phyloP scores from a whole-genome alignment of 2,888 invertebrate species.

The Atethmia centrago region DNA sequence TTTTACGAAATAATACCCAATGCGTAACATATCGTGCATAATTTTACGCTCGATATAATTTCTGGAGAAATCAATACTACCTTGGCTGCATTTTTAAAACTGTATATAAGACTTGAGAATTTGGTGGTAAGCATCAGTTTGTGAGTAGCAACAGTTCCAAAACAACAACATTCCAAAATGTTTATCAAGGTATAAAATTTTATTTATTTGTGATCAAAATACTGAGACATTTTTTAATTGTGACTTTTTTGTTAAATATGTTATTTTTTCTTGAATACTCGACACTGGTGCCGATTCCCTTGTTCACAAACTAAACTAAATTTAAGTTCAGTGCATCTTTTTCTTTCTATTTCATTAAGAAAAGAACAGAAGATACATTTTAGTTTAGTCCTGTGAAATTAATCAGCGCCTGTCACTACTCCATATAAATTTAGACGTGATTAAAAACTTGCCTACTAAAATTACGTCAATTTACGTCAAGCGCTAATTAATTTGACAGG shows the following conservation, averaged over 20 bases:
- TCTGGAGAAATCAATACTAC: constrained; percentile 62
- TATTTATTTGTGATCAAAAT: background rate
- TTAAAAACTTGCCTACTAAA: too few species aligned
- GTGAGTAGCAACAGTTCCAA: constrained; percentile 9
- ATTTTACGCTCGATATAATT: constrained; percentile 57
- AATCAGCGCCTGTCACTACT: too few species aligned
- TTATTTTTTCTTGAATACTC: background rate
- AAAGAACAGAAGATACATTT: too few species aligned
- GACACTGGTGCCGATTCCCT: too few species aligned
- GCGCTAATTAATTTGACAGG: too few species aligned
- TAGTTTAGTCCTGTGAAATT: too few species aligned
- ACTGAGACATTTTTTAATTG: background rate
- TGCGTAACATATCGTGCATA: constrained; percentile 55
- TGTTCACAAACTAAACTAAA: too few species aligned
- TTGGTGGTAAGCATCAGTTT: constrained; percentile 52
- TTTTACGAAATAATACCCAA: constrained; percentile 42
- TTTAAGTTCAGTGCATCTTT: too few species aligned
- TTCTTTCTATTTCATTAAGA: too few species aligned
- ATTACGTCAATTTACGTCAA: too few species aligned
- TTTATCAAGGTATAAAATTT: constrained; percentile 56
- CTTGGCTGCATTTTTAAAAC: constrained; percentile 52
- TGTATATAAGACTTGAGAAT: constrained; percentile 59
- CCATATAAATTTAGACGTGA: too few species aligned
- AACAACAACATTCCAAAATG: constrained; percentile 47
- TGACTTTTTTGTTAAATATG: background rate